Conservation (phyloP, 1,140 invertebrate genomes). For the Lanistes nyassanus region DNA sequence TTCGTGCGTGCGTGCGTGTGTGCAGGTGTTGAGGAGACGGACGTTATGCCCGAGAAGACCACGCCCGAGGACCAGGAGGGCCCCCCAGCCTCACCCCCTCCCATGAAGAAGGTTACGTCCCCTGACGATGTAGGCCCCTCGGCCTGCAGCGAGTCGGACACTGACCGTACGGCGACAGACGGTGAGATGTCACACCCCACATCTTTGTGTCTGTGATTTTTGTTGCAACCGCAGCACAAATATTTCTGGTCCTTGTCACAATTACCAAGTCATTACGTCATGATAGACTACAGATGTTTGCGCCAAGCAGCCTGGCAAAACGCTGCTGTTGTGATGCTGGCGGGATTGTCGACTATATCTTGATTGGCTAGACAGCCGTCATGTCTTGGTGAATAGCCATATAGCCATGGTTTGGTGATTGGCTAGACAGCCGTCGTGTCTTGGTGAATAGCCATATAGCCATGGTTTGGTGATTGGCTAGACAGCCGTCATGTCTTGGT, state of each 20-base stretch:
- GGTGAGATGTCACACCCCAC: slow-evolving; percentile 6
- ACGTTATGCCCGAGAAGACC: slow-evolving; percentile 36
- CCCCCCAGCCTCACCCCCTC: not conserved
- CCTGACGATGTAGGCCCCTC: not conserved
- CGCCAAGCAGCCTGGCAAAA: too few species aligned
- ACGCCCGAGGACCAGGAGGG: not conserved
- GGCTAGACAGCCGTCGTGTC: too few species aligned
- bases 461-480: too few species aligned
- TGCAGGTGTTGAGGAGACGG: slow-evolving; percentile 43
- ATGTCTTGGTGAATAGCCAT: not conserved
- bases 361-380: not conserved
- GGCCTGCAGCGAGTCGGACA: slow-evolving; percentile 28
- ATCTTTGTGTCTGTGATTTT: too few species aligned
- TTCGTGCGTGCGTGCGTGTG: not conserved
- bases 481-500: too few species aligned
- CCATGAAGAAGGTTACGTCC: slow-evolving; percentile 14
- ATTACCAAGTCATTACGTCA: too few species aligned
- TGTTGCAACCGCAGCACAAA: too few species aligned
- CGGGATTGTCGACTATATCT: too few species aligned
- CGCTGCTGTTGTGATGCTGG: too few species aligned
- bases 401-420: not conserved
- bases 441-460: too few species aligned
- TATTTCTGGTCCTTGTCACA: too few species aligned
- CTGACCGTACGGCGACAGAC: slow-evolving; percentile 29
- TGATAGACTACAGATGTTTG: too few species aligned